Evolutionary conservation across 2,113 vertebrate genomes (phyloP), one percentile per base, ranked within the genome.

Genomic region (Indicator indicator): DNA sequence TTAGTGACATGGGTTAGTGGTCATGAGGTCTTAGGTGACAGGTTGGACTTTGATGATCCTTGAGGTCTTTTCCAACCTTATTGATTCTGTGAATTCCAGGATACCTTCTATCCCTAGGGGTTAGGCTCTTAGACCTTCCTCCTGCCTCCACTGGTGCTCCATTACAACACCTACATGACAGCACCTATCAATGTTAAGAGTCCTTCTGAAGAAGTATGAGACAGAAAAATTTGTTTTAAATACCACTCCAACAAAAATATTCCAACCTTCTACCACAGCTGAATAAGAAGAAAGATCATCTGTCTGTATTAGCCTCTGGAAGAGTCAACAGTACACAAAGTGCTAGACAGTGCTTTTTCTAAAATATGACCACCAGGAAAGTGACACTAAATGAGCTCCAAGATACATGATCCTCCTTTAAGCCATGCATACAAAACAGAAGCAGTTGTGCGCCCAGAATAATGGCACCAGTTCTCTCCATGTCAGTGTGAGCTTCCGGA

Each of bases 301-400:
- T 63, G 44, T 50, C 88, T 74, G 64, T 26, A 72, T 14, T 71
- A 11, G 6, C 85, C 86, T 71, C 58, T 60, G 54, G 85, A 93
- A 95, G 13, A 91, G 75, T 23, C 96, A 95, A 86, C 79, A 80
- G 90, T 83, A 64, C n/a, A 36, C 69, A 90, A 91, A 94, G 83
- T 88, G 92, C 92, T 56, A 91, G 73, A 42, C 52, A 88, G 94
- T 76, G 92, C 72, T 93, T 96, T 74, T 40, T 42, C 86, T 93
- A 90, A 96, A 96, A 94, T 83, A 95, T 0, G 3, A 78, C 83
- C 96, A 93, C 79, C 72, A 60, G 65, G 69, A 60, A 88, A 95
- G 86, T 75, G 88, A 92, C 94, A 88, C 69, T 78, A 77, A 88
- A 78, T 30, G 90, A 96, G 94, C 83, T 84, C 65, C 36, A 50